phyloP scores from a whole-genome alignment of 2,888 invertebrate genomes.

The Lasius platythorax region DNA sequence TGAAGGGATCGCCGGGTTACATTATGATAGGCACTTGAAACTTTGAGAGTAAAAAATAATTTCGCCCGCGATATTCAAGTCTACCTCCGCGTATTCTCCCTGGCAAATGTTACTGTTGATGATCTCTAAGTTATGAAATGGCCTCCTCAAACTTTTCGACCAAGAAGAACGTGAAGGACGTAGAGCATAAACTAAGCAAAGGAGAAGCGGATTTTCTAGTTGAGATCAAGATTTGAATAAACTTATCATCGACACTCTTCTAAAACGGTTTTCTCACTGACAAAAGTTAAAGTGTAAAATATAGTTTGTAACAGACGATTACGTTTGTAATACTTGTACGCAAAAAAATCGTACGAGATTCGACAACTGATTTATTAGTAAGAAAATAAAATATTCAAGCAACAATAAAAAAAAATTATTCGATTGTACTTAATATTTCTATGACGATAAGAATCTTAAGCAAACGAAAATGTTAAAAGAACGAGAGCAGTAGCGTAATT shows the following conservation, averaged over 20 bases:
- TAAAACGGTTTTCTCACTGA: background rate
- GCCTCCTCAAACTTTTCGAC: conserved; percentile 50
- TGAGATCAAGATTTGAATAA: conserved; percentile 9
- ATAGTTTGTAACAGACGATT: background rate
- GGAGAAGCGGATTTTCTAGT: conserved; percentile 6
- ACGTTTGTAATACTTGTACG: background rate
- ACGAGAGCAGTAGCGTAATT: background rate
- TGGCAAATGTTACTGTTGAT: conserved; percentile 57
- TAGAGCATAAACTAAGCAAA: conserved; percentile 17
- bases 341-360: background rate
- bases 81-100: conserved; percentile 40
- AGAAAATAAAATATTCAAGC: background rate
- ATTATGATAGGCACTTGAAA: conserved; percentile 67
- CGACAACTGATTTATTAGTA: background rate
- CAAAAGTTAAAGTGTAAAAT: background rate
- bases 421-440: background rate
- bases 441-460: background rate
- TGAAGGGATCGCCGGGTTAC: conserved; percentile 61
- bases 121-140: conserved; percentile 55
- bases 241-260: conserved; percentile 17
- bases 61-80: conserved; percentile 65
- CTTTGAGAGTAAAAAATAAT: conserved; percentile 73
- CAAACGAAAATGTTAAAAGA: background rate
- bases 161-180: conserved; percentile 15
- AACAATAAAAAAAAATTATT: background rate